These are phyloP conservation scores for Mercenaria mercenaria DNA, from an alignment of 1,140 invertebrate genomes.

Conservation along the genomic window DNA sequence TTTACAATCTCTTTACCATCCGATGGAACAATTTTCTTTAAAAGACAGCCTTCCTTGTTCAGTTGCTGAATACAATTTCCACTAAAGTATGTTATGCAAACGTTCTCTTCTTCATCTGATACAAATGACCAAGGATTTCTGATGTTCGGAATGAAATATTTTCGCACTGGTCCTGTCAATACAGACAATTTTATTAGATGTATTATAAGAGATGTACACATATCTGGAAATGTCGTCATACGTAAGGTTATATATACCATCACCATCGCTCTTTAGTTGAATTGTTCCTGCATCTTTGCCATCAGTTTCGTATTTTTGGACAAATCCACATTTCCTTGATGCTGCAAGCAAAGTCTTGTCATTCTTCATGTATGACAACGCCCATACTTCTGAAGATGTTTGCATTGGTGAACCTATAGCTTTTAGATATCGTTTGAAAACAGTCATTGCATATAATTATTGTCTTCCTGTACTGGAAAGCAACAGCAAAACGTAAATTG, in stretches of 20 bases:
- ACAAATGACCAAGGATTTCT: not conserved
- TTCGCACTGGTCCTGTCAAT: not conserved
- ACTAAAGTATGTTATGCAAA: not conserved
- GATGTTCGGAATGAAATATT: not conserved
- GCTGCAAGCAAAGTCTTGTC: not conserved
- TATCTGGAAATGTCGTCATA: not conserved
- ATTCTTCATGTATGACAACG: not conserved
- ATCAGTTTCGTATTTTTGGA: not conserved
- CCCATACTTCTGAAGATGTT: not conserved
- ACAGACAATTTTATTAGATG: not conserved
- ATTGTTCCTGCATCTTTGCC: not conserved
- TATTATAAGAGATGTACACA: not conserved
- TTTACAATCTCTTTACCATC: not conserved
- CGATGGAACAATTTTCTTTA: not conserved
- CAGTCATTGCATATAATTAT: not conserved
- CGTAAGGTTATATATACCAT: not conserved
- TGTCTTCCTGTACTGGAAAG: not conserved
- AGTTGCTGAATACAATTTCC: not conserved
- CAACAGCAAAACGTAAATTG: not conserved
- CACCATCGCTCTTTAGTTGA: not conserved
- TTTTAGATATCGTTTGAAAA: not conserved
- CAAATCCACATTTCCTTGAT: not conserved
- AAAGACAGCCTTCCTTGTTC: not conserved
- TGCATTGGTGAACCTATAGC: not conserved
- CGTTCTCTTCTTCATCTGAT: not conserved